phyloP scores from a whole-genome alignment of 2,888 invertebrate species.

The Eilema caniola region DNA sequence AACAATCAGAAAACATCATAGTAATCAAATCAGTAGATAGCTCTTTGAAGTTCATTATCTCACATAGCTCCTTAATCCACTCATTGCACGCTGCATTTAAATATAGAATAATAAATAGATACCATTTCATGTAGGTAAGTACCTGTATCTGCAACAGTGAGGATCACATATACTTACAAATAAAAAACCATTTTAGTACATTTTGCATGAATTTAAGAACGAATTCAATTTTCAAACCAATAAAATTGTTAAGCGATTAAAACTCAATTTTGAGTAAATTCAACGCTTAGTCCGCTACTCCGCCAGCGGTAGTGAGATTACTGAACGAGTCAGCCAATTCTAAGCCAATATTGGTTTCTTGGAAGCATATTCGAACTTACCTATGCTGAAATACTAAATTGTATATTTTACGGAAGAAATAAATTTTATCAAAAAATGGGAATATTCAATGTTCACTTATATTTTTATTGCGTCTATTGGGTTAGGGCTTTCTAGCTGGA shows the following conservation, averaged over 20 bases:
- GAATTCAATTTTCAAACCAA: neutral
- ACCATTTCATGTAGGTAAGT: too few species aligned
- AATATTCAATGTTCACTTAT: neutral
- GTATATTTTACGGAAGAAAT: constrained; percentile 8
- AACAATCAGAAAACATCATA: too few species aligned
- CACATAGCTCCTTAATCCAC: too few species aligned
- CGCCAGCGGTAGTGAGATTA: constrained; percentile 37
- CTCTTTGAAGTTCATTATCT: too few species aligned
- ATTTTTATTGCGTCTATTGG: neutral
- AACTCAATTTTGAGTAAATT: constrained; percentile 16
- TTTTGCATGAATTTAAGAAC: neutral
- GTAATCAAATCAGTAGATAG: too few species aligned
- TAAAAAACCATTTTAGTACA: neutral
- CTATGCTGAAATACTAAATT: constrained; percentile 8
- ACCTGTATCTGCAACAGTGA: neutral
- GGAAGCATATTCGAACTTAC: constrained; percentile 32
- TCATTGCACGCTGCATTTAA: too few species aligned
- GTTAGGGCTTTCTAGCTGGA: neutral
- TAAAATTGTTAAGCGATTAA: constrained; percentile 7
- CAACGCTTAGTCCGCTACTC: constrained; percentile 23
- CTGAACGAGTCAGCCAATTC: constrained; percentile 33
- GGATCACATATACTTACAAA: too few species aligned
- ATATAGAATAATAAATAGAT: too few species aligned
- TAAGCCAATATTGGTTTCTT: constrained; percentile 45
- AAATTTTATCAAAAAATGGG: neutral